Percentiles rank a stretch among this genome's conserved stretches.
phyloP scores from a whole-genome alignment of 1,140 invertebrate genomes.

The Elymnias hypermnestra region DNA sequence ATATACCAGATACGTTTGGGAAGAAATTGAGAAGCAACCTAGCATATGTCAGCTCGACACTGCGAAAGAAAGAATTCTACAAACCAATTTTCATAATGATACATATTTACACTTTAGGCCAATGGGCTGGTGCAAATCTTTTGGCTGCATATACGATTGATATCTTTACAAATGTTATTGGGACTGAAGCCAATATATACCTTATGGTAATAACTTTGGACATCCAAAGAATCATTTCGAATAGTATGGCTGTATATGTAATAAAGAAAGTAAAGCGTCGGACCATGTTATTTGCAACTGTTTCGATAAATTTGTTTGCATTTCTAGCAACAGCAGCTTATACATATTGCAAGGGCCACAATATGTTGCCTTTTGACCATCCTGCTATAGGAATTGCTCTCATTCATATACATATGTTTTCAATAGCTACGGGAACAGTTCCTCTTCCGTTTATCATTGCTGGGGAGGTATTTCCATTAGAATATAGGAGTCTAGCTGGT shows the following conservation, averaged over 20 bases:
- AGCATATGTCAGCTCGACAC: conserved; percentile 20
- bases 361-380: conserved; percentile 35
- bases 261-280: conserved; percentile 46
- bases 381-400: conserved; percentile 35
- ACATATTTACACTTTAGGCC: conserved; percentile 40
- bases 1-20: conserved; percentile 17
- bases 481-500: conserved; percentile 45
- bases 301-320: conserved; percentile 30
- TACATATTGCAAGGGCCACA: conserved; percentile 29
- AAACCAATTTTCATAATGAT: conserved; percentile 54
- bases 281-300: conserved; percentile 38
- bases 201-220: conserved; percentile 78
- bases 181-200: conserved; percentile 70
- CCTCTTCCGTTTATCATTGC: conserved; percentile 47
- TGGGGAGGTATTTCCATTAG: conserved; percentile 50
- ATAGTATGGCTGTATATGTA: conserved; percentile 32
- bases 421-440: conserved; percentile 44
- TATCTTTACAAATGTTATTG: conserved; percentile 74
- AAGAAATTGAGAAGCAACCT: conserved; percentile 19
- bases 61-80: conserved; percentile 49
- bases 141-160: conserved; percentile 82
- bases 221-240: conserved; percentile 71
- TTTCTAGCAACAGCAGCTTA: conserved; percentile 37
- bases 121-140: conserved; percentile 48
- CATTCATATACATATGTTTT: conserved; percentile 46